Evolutionary conservation across 2,797 vertebrate species (phyloP), one percentile per base, ranked within the genome.

Genomic region (Huso huso): DNA sequence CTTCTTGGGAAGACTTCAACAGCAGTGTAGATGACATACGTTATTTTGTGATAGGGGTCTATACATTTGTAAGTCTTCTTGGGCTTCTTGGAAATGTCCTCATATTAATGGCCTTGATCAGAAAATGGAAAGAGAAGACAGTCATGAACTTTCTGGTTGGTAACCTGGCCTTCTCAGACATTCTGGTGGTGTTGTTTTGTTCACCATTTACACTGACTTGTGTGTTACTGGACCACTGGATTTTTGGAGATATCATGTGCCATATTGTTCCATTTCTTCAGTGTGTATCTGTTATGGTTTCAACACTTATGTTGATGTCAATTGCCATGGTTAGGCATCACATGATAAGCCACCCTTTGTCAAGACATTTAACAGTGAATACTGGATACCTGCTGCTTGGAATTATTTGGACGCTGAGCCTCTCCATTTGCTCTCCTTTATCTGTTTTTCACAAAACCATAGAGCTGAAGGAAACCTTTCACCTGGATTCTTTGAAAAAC

Each of bases 201-300:
- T 90, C 88, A 0, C 90, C 90, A 15, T 92, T 91, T 70, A 92
- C 90, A 0, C 74, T 92, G 71, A 88, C 86, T 1, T 89, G 88
- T 0, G 68, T 90, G 58, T 68, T 92, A 68, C 77, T 92, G 59
- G 90, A 92, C 71, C 88, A 86, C 1, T 91, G 90, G 90, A 85
- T 89, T 70, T 91, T 92, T 70, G 90, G 90, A 62, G 78, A 81
- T 13, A 55, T 84, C 68, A 86, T 92, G 90, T 92, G 90, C 62
- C 88, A 87, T 0, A 3, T 91, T 9, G 90, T 92, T 77, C 89
- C 90, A 51, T 92, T 91, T 71, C 85, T 92, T 68, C 90, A 92
- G 10, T 92, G 90, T 6, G 71, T 83, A 0, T 89, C 88, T 0
- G 90, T 92, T 63, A 78, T 92, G 10, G 87, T 91, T 63, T 92